Base-by-base conservation (phyloP, 2,113 vertebrate species). In the Pleuronectes platessa region DNA sequence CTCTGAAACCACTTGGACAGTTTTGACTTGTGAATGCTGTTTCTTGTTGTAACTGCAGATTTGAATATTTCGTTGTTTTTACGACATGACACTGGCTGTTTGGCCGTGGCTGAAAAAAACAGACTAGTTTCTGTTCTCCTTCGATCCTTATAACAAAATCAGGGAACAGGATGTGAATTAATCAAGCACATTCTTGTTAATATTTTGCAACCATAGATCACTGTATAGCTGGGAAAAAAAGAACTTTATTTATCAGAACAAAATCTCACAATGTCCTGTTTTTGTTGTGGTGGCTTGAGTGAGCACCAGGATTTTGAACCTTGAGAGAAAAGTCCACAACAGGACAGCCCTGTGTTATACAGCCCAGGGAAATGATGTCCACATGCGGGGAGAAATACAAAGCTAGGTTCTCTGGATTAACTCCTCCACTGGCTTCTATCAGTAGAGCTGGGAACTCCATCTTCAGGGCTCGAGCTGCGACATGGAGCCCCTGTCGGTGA, bases 241-340 rank as follows among this genome's bases (percentile, higher is more conserved):
- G 0, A 24, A 60, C 18, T 23, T 21, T 42, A 14, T 24, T 54
- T 17, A 68, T 47, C 18, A 37, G 37, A 54, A 8, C 5, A 45
- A 42, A 54, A 6, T 35, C 12, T n/a, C 26, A 20, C 56, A 24
- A 27, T 5, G n/a, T 71, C 0, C 5, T 40, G 31, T 31, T 31
- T 31, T 6, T 31, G 31, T 31, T 31, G 31, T 31, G 6, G 31
- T 31, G 31, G 31, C 31, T 31, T 10, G 26, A 66, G 3, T 23
- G 18, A 23, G n/a, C 5, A 40, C 1, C 60, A 51, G 86, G 70
- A 40, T 68, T 83, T 49, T 82, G 83, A 70, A 96, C 85, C 85
- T 96, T 96, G 23, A 97, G 94, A 2, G 96, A 96, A 71, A 97
- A 97, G 79, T 96, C 96, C 0, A 96, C 92, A 6, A 93, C 92